These are phyloP conservation scores for Ormyrus rosae DNA, from an alignment of 2,888 invertebrate genomes.

Conservation along the genomic window DNA sequence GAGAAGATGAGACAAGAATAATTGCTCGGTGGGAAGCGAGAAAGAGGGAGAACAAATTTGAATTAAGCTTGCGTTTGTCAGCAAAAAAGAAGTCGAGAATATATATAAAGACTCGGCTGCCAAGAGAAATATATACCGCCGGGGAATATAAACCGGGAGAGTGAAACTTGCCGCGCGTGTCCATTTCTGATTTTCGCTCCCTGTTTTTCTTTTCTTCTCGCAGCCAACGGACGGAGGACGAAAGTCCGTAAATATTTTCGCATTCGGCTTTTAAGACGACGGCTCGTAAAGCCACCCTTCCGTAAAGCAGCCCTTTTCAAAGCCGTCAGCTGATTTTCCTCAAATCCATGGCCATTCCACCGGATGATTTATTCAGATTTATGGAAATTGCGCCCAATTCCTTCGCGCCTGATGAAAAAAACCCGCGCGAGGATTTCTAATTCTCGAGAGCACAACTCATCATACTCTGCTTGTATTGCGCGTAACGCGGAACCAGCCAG, in stretches of 20 bases:
- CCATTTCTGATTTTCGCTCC: conserved; percentile 12
- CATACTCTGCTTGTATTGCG: too few relatives aligned
- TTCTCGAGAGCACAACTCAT: too few relatives aligned
- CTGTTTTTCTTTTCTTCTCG: neutral
- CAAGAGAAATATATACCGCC: conserved; percentile 1
- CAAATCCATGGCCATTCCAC: conserved; percentile 1
- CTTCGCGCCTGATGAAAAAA: neutral
- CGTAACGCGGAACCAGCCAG: too few relatives aligned
- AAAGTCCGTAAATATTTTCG: neutral
- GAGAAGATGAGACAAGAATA: neutral
- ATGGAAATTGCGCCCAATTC: conserved; percentile 33
- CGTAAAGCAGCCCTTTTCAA: conserved; percentile 17
- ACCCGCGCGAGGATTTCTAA: too few relatives aligned
- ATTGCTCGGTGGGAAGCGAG: neutral
- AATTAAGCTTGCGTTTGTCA: conserved; percentile 38
- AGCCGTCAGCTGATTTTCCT: conserved; percentile 19
- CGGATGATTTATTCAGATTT: conserved; percentile 46
- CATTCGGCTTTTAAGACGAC: too few relatives aligned
- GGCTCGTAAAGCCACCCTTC: neutral
- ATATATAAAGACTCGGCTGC: neutral
- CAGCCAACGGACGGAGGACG: too few relatives aligned
- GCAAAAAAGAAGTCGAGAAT: conserved; percentile 18
- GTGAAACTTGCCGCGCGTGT: neutral
- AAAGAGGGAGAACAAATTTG: conserved; percentile 12
- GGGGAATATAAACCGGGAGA: neutral